Conservation (phyloP, 2,113 vertebrate genomes). For the Thryonomys swinderianus region DNA sequence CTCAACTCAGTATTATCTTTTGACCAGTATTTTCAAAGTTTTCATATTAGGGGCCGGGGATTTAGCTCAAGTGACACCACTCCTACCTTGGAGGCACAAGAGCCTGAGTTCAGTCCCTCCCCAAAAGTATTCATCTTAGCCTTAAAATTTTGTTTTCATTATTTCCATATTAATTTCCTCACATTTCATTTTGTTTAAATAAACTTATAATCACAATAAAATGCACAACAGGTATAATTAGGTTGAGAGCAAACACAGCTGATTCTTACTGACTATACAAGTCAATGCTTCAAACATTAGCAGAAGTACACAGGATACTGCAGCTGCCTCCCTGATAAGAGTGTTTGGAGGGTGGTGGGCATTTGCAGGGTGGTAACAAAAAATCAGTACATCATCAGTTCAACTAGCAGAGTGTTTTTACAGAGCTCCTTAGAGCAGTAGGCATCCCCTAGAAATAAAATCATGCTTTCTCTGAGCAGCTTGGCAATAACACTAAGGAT, state of each 20-base stretch:
- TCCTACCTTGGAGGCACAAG: no score
- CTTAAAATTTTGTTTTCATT: not conserved
- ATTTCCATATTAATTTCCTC: not conserved
- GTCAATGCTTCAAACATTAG: no score
- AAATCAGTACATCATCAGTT: not conserved
- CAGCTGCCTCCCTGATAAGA: not conserved
- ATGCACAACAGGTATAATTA: not conserved
- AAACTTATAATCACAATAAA: not conserved
- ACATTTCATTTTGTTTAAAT: conserved; percentile 6
- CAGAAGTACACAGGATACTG: not conserved
- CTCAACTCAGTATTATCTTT: not conserved
- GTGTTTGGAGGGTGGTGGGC: not conserved
- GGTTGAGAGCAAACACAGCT: not conserved
- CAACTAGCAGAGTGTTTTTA: not conserved
- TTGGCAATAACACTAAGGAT: not conserved
- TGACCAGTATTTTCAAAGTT: not conserved
- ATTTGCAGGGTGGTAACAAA: not conserved
- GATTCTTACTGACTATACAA: not conserved
- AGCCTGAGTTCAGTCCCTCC: no score
- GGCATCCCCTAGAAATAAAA: not conserved
- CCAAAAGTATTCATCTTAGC: not conserved
- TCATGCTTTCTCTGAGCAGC: not conserved
- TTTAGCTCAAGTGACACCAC: no score
- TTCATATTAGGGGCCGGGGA: no score
- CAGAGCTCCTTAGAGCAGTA: not conserved